Evolutionary conservation across 2,888 invertebrate species (phyloP), one percentile per base, ranked within the genome.

Genomic region (Cryptus armator): DNA sequence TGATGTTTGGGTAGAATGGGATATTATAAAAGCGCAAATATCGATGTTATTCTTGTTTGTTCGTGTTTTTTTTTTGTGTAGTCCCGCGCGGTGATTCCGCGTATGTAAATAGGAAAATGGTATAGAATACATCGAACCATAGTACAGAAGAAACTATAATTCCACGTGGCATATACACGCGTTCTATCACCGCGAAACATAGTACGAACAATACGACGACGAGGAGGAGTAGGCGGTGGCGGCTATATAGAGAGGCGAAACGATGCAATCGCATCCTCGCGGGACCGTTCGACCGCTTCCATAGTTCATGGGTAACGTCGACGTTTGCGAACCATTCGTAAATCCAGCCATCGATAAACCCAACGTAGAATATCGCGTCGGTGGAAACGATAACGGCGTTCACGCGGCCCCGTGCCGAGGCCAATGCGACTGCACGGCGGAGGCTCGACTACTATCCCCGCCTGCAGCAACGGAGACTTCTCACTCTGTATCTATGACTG

Each of bases 271-370:
- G 80, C 72, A 56, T 72, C 66, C 80, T 72, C 80, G 72, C 80
- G 80, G 80, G 72, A 80, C 80, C 66, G 80, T 72, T 72, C 80
- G 72, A 32, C 80, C 72, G 51, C 80, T 80, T 80, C 72, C 80
- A 80, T 80, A 72, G 71, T 80, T 80, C 80, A 86, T 84, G 84
- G 37, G 82, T 83, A 84, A 83, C 84, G 76, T 84, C 79, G 86
- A 83, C 84, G 84, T 71, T 37, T 66, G 75, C 79, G 59, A 24
- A 59, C 77, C 83, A 84, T 79, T 86, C 88, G 86, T 88, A 87
- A 87, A 87, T 86, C 82, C 78, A 75, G 62, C 66, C 87, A 81
- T 86, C 86, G 87, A 87, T 87, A 87, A 85, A 87, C 81, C 78
- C 72, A 37, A 56, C 16, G 67, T 66, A 82, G 85, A 85, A 86